Percentiles rank a stretch among this genome's conserved stretches.
Evolutionary conservation across 2,797 vertebrate genomes (phyloP).

Genomic region (Epinephelus coioides): DNA sequence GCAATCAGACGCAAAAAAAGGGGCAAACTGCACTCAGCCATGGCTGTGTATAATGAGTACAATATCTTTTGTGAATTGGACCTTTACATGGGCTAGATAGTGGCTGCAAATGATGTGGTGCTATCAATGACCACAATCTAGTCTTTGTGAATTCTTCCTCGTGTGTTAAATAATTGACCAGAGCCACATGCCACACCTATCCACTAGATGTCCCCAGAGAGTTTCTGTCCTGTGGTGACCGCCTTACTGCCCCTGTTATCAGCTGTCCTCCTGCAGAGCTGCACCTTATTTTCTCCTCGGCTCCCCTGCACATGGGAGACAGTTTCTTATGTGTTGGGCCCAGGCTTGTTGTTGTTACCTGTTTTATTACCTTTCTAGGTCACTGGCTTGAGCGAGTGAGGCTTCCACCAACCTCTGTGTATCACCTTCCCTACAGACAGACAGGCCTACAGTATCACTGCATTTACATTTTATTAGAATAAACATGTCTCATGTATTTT

Average conservation of each 20-base stretch:
- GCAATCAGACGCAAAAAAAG: too few species aligned
- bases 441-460: background rate
- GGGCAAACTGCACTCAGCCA: too few species aligned
- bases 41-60: too few species aligned
- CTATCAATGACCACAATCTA: too few species aligned
- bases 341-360: background rate
- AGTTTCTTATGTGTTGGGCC: background rate
- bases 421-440: background rate
- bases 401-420: background rate
- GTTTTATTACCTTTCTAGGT: background rate
- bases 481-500: background rate
- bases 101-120: too few species aligned
- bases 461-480: background rate
- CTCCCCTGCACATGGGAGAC: too few species aligned
- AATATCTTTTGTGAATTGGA: too few species aligned
- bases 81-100: too few species aligned
- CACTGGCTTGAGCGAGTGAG: background rate
- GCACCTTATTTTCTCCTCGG: background rate
- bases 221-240: constrained; percentile 1
- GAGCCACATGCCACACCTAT: constrained; percentile 10
- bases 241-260: background rate
- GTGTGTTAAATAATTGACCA: background rate
- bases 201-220: constrained; percentile 36
- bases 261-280: background rate
- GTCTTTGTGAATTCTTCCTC: too few species aligned